Evolutionary conservation across 2,888 invertebrate species (phyloP).

Genomic region (Sinhomidia bicolor): DNA sequence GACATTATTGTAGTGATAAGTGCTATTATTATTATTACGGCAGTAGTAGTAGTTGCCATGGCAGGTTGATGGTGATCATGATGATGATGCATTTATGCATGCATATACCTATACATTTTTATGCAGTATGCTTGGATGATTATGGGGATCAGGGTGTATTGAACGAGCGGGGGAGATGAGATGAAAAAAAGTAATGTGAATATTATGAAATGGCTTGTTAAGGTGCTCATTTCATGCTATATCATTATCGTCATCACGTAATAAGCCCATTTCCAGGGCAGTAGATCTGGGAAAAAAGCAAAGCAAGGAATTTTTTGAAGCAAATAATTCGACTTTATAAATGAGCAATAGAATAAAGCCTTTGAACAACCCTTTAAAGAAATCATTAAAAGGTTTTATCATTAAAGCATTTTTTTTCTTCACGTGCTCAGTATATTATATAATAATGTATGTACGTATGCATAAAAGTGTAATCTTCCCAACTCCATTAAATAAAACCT

Average conservation of each 20-base stretch:
- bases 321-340: no score
- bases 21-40: neutral
- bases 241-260: neutral
- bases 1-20: conserved; percentile 25
- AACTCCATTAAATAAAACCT: no score
- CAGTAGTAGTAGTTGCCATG: no score
- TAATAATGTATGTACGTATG: no score
- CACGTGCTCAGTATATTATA: no score
- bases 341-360: no score
- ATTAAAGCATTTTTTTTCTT: no score
- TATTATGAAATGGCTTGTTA: neutral
- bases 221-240: neutral
- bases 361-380: neutral
- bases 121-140: neutral
- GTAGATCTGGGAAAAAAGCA: neutral
- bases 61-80: neutral
- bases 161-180: neutral
- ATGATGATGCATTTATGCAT: conserved; percentile 12
- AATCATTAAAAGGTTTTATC: neutral
- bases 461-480: no score
- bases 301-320: neutral
- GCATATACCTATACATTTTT: neutral
- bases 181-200: neutral
- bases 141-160: no score
- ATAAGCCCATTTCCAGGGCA: neutral